Base-by-base conservation (phyloP, 2,113 vertebrate genomes). In the Neotragus pygmaeus region DNA sequence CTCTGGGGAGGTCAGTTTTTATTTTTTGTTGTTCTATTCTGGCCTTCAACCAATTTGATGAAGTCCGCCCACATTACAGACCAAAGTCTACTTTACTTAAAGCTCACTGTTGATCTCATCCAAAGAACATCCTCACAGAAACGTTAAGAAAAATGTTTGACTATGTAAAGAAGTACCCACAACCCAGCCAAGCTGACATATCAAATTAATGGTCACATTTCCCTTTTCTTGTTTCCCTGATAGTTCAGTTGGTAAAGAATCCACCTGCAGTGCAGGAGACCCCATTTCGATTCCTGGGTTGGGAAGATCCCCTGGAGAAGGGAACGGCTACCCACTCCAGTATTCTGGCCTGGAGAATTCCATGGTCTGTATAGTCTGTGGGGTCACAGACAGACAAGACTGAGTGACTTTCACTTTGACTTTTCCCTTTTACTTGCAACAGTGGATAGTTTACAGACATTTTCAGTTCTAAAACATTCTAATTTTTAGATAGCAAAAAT, bases 141-240 rank as follows among this genome's bases (percentile, higher is more conserved):
- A 85, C 2, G 28, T 64, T 30, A 28, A 57, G 33, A 83, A 62
- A 88, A 58, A 62, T 30, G 9, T 94, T 21, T 73, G 43, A 39
- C 28, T 80, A 30, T 4, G 11, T 51, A 58, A 21, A n/a, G 39
- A 28, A 16, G 21, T 11, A 30, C n/a, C 1, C 0, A 0, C 33
- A 19, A 23, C 4, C 23, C 33, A 36, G 21, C 1, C 49, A 57
- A 62, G 7, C 0, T 78, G 88, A 43, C 28, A 23, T 1, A 82
- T 53, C 75, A 89, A 89, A 82, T 92, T 33, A 83, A 80, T 5
- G 4, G 83, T 27, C 77, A 49, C 16, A 62, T 78, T 86, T 58
- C 7, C 39, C 28, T 58, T 93, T 81, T 1, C 1, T 39, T 23
- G n/a, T 19, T 70, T 39, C 10, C 2, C 66, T 39, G n/a, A 21